phyloP scores from a whole-genome alignment of 2,113 vertebrate species.

The Talpa occidentalis region DNA sequence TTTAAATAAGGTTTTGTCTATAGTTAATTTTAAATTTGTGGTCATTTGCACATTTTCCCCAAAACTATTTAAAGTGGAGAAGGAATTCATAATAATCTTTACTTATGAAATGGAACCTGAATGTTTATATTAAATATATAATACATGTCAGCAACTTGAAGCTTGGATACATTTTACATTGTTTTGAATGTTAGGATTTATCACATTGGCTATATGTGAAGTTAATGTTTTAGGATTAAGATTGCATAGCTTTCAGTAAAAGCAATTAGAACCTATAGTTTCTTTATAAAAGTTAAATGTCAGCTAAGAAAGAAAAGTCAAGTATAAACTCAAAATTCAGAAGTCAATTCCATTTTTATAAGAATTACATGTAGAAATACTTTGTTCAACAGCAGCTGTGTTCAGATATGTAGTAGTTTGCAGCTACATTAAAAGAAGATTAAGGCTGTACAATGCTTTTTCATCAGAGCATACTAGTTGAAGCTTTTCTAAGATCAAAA shows the following conservation, averaged over 20 bases:
- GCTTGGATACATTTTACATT: slow-evolving; percentile 28
- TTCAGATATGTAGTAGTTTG: background rate
- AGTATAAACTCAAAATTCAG: slow-evolving; percentile 13
- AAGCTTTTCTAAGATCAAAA: slow-evolving; percentile 9
- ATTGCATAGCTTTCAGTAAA: slow-evolving; percentile 36
- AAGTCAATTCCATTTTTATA: slow-evolving; percentile 36
- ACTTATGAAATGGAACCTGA: slow-evolving; percentile 29
- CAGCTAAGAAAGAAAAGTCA: slow-evolving; percentile 2
- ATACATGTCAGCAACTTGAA: slow-evolving; percentile 8
- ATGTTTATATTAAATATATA: slow-evolving; percentile 47
- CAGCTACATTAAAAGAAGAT: background rate
- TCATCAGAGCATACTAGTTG: background rate
- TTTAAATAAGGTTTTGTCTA: background rate
- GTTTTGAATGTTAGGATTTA: slow-evolving; percentile 13
- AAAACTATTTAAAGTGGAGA: slow-evolving; percentile 16
- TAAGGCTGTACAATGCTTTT: slow-evolving; percentile 1
- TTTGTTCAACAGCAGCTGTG: background rate
- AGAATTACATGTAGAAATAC: slow-evolving; percentile 1
- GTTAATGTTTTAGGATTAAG: slow-evolving; percentile 42
- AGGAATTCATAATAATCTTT: slow-evolving; percentile 39
- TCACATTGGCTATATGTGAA: slow-evolving; percentile 13
- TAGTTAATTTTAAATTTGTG: slow-evolving; percentile 36
- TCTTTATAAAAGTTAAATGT: slow-evolving; percentile 58
- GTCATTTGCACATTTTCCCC: slow-evolving; percentile 26
- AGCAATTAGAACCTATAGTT: background rate